phyloP scores from a whole-genome alignment of 2,113 vertebrate species.

The Dunckerocampus dactyliophorus region DNA sequence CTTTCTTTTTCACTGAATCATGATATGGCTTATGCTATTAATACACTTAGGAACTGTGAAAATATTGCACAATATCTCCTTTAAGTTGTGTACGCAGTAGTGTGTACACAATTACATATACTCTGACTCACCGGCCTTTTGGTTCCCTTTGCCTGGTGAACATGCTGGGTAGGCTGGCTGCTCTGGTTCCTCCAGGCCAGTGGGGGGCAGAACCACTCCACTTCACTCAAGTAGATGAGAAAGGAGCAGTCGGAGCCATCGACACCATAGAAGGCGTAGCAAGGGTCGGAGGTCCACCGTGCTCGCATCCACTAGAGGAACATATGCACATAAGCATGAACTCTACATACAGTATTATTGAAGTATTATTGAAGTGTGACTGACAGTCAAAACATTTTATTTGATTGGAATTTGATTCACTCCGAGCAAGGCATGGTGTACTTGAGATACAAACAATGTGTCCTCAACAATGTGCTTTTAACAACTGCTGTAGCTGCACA shows the following conservation, averaged over 20 bases:
- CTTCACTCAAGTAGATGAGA: conserved; percentile 94
- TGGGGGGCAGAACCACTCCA: conserved; percentile 96
- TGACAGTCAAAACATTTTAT: background rate
- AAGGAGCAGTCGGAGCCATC: conserved; percentile 97
- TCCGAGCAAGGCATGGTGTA: background rate
- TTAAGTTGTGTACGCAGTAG: background rate
- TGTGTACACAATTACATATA: background rate
- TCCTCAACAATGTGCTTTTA: background rate
- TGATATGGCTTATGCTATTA: too few relatives aligned
- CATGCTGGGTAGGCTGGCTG: conserved; percentile 56
- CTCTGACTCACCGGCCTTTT: conserved; percentile 76
- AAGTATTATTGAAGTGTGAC: too few relatives aligned
- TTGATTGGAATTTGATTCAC: background rate
- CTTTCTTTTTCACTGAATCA: too few relatives aligned
- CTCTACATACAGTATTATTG: background rate
- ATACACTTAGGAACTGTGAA: too few relatives aligned
- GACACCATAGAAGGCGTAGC: conserved; percentile 95
- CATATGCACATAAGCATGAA: background rate
- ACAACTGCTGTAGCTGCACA: background rate
- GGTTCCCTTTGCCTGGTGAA: conserved; percentile 46
- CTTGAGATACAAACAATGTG: background rate
- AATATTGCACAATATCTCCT: too few relatives aligned
- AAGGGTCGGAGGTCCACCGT: conserved; percentile 96
- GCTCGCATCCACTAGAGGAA: conserved; percentile 91
- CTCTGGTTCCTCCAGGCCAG: conserved; percentile 87